These are phyloP conservation scores for Microcebus jonahi DNA, from an alignment of 2,113 vertebrate species.

Conservation along the genomic window DNA sequence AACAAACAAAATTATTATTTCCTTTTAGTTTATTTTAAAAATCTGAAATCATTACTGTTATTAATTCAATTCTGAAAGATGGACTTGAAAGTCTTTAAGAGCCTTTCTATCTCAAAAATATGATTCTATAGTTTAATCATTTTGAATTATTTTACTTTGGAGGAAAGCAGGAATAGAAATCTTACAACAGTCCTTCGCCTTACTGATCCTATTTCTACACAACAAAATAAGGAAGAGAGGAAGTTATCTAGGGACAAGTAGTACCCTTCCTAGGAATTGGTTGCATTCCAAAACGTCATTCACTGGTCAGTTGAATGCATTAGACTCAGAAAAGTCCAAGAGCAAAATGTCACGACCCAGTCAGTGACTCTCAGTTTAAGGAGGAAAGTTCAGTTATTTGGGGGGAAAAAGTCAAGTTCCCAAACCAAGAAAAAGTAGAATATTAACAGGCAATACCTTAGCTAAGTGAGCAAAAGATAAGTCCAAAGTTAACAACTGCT, in stretches of 20 bases:
- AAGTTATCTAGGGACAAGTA: background rate
- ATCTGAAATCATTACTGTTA: constrained; percentile 15
- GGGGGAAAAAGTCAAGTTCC: background rate
- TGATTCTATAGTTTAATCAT: background rate
- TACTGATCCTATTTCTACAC: background rate
- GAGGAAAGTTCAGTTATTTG: background rate
- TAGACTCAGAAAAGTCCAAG: background rate
- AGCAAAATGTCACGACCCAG: background rate
- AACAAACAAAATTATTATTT: constrained; percentile 35
- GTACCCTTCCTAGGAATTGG: background rate
- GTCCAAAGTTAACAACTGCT: background rate
- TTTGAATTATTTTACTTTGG: constrained; percentile 33
- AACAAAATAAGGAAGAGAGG: background rate
- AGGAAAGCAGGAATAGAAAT: background rate
- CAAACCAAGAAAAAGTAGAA: background rate
- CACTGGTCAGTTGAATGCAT: background rate
- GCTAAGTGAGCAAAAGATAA: background rate
- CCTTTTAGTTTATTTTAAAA: constrained; percentile 44
- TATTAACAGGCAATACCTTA: background rate
- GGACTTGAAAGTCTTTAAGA: background rate
- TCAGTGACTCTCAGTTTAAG: background rate
- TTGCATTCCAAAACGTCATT: background rate
- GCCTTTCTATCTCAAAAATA: background rate
- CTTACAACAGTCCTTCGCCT: background rate
- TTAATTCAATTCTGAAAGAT: constrained; percentile 34